These are phyloP conservation scores for Aphidius colemani DNA, from an alignment of 2,888 invertebrate species.

Conservation along the genomic window DNA sequence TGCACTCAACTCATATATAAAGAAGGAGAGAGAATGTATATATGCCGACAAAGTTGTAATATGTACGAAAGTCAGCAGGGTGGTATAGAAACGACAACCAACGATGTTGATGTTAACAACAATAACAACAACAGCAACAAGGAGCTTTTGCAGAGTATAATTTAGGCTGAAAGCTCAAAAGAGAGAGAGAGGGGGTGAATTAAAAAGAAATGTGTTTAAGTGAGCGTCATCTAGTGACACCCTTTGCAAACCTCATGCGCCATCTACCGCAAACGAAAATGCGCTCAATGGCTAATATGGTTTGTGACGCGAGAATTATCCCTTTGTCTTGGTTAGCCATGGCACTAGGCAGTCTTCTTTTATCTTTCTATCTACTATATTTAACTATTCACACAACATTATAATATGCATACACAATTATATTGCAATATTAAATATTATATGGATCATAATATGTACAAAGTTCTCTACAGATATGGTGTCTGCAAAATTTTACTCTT, in stretches of 20 bases:
- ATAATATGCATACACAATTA: too few species aligned
- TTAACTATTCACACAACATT: too few species aligned
- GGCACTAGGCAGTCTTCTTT: neutral
- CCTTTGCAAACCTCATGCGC: too few species aligned
- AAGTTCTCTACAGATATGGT: too few species aligned
- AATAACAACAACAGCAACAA: neutral
- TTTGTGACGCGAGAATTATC: conserved; percentile 48
- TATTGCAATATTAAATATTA: too few species aligned
- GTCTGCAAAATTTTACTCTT: too few species aligned
- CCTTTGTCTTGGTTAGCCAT: conserved; percentile 43
- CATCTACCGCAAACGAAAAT: neutral
- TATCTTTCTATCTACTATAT: too few species aligned
- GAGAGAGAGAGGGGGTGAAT: neutral
- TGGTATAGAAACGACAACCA: neutral
- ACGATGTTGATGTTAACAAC: too few species aligned
- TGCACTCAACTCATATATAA: conserved; percentile 20
- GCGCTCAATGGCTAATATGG: conserved; percentile 38
- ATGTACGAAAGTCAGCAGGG: neutral
- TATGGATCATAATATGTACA: too few species aligned
- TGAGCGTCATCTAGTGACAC: neutral
- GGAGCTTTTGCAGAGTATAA: neutral
- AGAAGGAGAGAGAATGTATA: neutral
- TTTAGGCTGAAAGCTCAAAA: neutral
- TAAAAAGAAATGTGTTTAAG: neutral
- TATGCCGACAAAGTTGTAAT: conserved; percentile 8